phyloP scores from a whole-genome alignment of 1,140 invertebrate genomes.

The Venturia canescens region DNA sequence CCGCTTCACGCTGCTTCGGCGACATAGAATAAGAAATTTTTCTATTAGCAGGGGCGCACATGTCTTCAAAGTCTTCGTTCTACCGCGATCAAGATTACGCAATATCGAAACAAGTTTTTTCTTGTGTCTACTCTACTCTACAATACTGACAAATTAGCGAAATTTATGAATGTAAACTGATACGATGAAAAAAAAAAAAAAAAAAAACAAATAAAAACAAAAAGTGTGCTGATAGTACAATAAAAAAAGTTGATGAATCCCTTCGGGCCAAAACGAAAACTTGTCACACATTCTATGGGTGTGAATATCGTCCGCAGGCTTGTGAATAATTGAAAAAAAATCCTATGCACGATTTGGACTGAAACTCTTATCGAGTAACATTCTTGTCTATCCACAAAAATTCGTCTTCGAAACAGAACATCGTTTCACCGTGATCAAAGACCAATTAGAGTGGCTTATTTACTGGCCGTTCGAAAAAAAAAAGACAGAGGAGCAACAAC shows the following conservation, averaged over 20 bases:
- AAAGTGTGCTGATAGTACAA: slow-evolving; percentile 11
- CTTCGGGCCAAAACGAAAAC: neutral
- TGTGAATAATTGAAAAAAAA: slow-evolving; percentile 4
- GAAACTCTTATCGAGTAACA: slow-evolving; percentile 10
- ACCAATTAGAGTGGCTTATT: slow-evolving; percentile 32
- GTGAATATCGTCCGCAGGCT: neutral
- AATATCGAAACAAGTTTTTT: neutral
- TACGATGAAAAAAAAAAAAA: slow-evolving; percentile 24
- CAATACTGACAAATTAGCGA: slow-evolving; percentile 43
- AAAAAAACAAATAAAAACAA: slow-evolving; percentile 17
- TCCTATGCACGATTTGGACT: neutral
- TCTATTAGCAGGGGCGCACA: neutral
- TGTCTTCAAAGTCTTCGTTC: slow-evolving; percentile 9
- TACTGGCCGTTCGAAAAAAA: slow-evolving; percentile 33
- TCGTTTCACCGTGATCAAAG: slow-evolving; percentile 5
- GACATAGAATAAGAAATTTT: neutral
- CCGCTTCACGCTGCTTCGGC: neutral
- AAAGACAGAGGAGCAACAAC: neutral
- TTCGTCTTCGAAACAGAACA: slow-evolving; percentile 23
- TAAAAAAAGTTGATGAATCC: slow-evolving; percentile 19
- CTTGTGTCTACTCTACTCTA: slow-evolving; percentile 31
- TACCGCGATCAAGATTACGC: neutral
- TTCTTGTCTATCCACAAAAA: neutral
- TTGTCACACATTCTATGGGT: neutral
- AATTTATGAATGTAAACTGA: neutral